Conservation (phyloP, 2,113 vertebrate species). For the Lophochroa leadbeateri region DNA sequence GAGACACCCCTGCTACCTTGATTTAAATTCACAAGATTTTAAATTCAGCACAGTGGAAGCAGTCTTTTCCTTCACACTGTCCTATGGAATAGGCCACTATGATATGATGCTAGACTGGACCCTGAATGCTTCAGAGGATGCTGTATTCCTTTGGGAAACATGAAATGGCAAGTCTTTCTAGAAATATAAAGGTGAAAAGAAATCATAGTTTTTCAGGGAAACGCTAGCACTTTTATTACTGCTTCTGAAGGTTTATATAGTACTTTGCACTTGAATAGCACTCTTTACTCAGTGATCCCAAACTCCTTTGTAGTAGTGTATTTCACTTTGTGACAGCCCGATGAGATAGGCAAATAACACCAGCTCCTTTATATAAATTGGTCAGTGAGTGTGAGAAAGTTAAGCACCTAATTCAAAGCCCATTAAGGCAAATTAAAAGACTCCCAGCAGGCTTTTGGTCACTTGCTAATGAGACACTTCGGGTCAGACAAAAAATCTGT, state of each 20-base stretch:
- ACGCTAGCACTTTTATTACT: slow-evolving; percentile 16
- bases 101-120: neutral
- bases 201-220: slow-evolving; percentile 30
- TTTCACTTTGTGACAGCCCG: slow-evolving; percentile 34
- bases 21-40: neutral
- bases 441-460: slow-evolving; percentile 57
- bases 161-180: neutral
- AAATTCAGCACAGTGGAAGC: neutral
- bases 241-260: slow-evolving; percentile 34
- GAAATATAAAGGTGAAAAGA: slow-evolving; percentile 15
- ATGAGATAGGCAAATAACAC: slow-evolving; percentile 16
- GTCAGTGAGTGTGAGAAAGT: slow-evolving; percentile 43
- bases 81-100: neutral
- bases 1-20: neutral
- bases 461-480: slow-evolving; percentile 35
- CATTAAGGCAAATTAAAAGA: slow-evolving; percentile 57
- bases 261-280: slow-evolving; percentile 17
- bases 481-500: slow-evolving; percentile 55
- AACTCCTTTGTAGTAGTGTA: slow-evolving; percentile 12
- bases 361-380: slow-evolving; percentile 45
- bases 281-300: slow-evolving; percentile 1
- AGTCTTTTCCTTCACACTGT: neutral
- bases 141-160: neutral
- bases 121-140: neutral
- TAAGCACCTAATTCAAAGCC: slow-evolving; percentile 59